Base-by-base conservation (phyloP, 2,888 invertebrate genomes). In the Choristoneura rosaceana region DNA sequence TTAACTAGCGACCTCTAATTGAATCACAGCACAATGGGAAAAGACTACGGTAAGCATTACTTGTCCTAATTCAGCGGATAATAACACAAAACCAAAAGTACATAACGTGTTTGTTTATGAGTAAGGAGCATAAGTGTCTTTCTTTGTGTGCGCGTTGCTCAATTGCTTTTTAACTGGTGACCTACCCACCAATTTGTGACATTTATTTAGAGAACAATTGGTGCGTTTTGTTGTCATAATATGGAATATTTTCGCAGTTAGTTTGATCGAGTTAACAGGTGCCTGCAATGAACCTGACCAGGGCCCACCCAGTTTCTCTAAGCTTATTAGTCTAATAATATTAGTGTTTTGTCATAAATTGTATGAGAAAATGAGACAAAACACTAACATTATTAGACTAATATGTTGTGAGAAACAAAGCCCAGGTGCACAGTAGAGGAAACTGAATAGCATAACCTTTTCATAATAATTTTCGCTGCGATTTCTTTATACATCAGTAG, bases 11-110 rank as follows among this genome's bases (percentile, higher is more conserved):
- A 68, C 63, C 59, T 68, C 50, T 68, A 71, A 74, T 71, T 69
- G 63, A 55, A 55, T 55, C 55, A 50, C 34, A 66, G 61, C 71
- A 80, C 60, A 70, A 91, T 91, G 91, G 88, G 87, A 70, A 90
- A 91, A 81, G 88, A 89, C 79, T 90, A 88, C 75, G 91, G 91
- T 91, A 79, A 84, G 88, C 4, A 14, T 45, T 14, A 63, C 4
- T 50, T 63, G 47, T 25, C 14, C 45, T 63, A 43, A 62, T 62
- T 62, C 25, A 34, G 8, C n/a, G 33, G 45, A 63, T 14, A 34
- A 59, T 15, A 38, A 59, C n/a, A 34, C 58, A 34, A 59, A 34
- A 59, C 8, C 10, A 34, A 15, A 8, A 2, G 52, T 17, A 47
- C 10, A 14, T 52, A 52, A 17, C 15, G 17, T 52, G 52, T 17